Percentiles rank a stretch among this genome's conserved stretches.
Evolutionary conservation across 2,113 vertebrate species (phyloP).

Genomic region (Rhipidura dahli): DNA sequence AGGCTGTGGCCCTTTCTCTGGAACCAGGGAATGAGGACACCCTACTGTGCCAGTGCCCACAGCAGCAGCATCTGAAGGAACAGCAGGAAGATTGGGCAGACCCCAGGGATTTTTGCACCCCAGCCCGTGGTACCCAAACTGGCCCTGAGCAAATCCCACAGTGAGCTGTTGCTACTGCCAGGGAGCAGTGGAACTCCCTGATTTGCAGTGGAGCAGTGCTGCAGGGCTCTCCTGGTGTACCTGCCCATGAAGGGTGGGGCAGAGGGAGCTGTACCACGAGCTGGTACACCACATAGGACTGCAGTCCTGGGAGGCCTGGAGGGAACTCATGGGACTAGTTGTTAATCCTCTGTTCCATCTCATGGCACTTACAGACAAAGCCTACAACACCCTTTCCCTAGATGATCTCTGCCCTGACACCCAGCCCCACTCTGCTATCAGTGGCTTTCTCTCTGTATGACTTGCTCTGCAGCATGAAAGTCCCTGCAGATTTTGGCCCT

Average conservation of each 20-base stretch:
- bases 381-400: rapidly evolving
- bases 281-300: rapidly evolving
- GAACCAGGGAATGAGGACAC: neutral
- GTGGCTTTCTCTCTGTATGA: neutral
- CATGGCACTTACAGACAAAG: neutral
- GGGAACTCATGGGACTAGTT: neutral
- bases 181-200: no score
- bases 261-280: rapidly evolving
- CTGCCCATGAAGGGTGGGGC: rapidly evolving
- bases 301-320: neutral
- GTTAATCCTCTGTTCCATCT: neutral
- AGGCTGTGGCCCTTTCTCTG: neutral
- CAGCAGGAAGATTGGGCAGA: neutral
- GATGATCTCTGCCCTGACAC: neutral
- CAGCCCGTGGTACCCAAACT: neutral
- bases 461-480: neutral
- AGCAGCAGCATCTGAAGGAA: neutral
- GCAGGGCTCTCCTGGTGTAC: neutral
- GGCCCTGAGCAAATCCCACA: rapidly evolving
- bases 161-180: neutral
- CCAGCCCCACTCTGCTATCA: neutral
- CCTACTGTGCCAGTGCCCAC: neutral
- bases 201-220: neutral
- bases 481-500: neutral
- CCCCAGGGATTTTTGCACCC: neutral